Evolutionary conservation across 2,797 vertebrate genomes (phyloP).

Genomic region (Erethizon dorsatum): DNA sequence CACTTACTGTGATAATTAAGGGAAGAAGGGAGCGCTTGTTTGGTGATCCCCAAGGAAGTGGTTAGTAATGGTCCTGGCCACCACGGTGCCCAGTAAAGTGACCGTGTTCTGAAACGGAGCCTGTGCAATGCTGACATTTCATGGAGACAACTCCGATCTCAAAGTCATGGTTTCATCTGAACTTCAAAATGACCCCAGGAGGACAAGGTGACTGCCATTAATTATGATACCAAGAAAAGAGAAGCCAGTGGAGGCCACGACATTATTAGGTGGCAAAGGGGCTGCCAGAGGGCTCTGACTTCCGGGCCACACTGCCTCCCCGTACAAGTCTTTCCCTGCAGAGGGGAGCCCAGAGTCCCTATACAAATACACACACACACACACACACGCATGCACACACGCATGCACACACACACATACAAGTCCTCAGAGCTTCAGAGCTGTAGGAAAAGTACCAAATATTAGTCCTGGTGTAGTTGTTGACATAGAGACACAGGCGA

Average conservation of each 20-base stretch:
- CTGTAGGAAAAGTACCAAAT: background rate
- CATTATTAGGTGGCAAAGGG: background rate
- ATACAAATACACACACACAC: background rate
- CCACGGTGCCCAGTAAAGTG: rapidly evolving
- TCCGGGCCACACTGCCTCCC: background rate
- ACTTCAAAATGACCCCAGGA: background rate
- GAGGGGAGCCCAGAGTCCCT: no score
- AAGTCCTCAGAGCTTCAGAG: background rate
- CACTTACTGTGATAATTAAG: background rate
- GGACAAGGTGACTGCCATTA: background rate
- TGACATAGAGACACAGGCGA: background rate
- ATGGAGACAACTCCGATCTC: background rate
- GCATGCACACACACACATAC: background rate
- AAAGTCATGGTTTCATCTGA: background rate
- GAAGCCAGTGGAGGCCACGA: background rate
- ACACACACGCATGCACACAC: background rate
- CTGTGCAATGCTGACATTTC: background rate
- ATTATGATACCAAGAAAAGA: background rate
- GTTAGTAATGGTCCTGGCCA: no score
- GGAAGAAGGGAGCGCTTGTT: background rate
- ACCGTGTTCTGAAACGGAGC: background rate
- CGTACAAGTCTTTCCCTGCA: background rate
- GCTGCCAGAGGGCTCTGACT: background rate
- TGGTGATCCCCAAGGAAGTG: no score
- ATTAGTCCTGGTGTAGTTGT: background rate